Evolutionary conservation across 2,113 vertebrate genomes (phyloP).

Genomic region (Vombatus ursinus): DNA sequence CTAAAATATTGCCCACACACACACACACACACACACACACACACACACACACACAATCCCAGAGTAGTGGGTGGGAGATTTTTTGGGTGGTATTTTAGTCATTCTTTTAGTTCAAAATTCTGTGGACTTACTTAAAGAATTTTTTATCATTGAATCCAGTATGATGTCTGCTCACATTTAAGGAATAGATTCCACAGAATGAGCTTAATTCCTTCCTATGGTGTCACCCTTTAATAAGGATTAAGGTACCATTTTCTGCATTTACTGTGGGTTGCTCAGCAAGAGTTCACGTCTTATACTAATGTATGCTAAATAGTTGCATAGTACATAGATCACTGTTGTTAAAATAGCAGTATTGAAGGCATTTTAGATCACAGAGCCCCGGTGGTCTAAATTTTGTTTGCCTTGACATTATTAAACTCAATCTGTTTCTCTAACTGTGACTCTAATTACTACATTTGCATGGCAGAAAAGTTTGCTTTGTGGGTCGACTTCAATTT

Average conservation of each 20-base stretch:
- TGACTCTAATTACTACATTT: constrained; percentile 83
- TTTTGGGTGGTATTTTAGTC: constrained; percentile 49
- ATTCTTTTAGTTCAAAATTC: constrained; percentile 62
- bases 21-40: background rate
- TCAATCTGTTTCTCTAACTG: constrained; percentile 78
- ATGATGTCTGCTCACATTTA: constrained; percentile 50
- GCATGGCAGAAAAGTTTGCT: constrained; percentile 82
- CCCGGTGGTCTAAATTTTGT: constrained; percentile 79
- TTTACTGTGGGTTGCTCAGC: constrained; percentile 76
- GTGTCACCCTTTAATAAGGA: constrained; percentile 64
- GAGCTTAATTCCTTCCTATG: constrained; percentile 64
- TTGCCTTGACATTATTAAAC: constrained; percentile 83
- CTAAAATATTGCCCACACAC: constrained; percentile 47
- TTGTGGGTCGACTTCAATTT: constrained; percentile 76
- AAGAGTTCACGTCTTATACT: constrained; percentile 80
- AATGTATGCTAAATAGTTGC: constrained; percentile 78
- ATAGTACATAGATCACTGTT: constrained; percentile 76
- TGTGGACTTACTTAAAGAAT: constrained; percentile 50
- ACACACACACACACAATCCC: background rate
- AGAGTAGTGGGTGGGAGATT: background rate
- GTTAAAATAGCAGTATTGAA: constrained; percentile 78
- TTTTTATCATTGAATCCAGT: constrained; percentile 53
- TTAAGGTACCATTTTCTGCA: constrained; percentile 57
- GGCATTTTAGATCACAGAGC: constrained; percentile 80
- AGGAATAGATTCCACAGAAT: constrained; percentile 66